Evolutionary conservation across 2,888 invertebrate genomes (phyloP), one percentile per base, ranked within the genome.

Genomic region (Stomorhina lunata): DNA sequence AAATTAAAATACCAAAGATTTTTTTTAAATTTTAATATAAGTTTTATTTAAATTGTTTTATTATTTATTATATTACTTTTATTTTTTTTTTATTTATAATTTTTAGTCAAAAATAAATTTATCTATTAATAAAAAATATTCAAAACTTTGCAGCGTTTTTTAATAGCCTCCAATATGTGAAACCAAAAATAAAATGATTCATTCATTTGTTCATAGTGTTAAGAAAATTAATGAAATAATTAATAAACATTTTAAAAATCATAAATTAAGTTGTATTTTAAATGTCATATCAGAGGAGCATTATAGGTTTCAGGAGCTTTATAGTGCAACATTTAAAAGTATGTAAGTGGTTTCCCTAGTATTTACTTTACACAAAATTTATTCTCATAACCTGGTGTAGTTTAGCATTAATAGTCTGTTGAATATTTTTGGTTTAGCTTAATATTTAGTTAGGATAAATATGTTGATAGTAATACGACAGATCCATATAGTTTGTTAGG

Each of bases 141-240:
- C 6, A n/a, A 66, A 66, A 75, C n/a, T 20, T 48, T 25, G 66
- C 59, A 69, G 68, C 12, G 4, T 68, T 77, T 68, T 66, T 61
- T 66, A 76, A 57, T n/a, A 59, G 66, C 37, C 68, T 68, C 45
- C 20, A 66, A 59, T 59, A 29, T 40, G 22, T 45, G 34, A 57
- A 66, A 43, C 40, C 57, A 59, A 22, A 50, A 40, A 75, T 17
- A 20, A 65, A 48, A 65, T 32, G 59, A 76, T 50, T 45, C 15
- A 76, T 27, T 20, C 37, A 76, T 66, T 59, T 50, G 76, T 76
- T 66, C 45, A 68, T 59, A 68, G 48, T 22, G 50, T 61, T 50
- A 75, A 75, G 40, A 4, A 15, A 43, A 15, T 32, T 32, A n/a
- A 59, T 29, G 4, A 59, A 53, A 50, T 68, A 50, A 59, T 40